Conservation (phyloP, 1,140 invertebrate species). For the Pseudomyrmex sp. region DNA sequence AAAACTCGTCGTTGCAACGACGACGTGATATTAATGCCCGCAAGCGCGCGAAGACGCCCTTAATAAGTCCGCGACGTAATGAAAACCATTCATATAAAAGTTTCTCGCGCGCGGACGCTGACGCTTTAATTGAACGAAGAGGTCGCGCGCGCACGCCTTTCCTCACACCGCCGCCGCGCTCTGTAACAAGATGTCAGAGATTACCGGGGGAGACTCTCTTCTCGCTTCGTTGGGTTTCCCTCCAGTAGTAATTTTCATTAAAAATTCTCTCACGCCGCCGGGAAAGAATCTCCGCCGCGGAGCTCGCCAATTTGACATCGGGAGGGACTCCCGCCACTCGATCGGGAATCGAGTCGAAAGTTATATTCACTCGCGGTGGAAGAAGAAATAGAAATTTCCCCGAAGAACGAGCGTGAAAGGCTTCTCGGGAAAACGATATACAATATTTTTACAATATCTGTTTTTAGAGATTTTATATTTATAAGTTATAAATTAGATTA, state of each 20-base stretch:
- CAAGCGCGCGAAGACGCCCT: constrained; percentile 72
- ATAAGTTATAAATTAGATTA: no score
- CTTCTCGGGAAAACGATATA: constrained; percentile 10
- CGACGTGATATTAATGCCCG: constrained; percentile 78
- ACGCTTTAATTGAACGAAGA: constrained; percentile 82
- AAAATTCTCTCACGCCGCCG: constrained; percentile 66
- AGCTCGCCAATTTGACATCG: constrained; percentile 69
- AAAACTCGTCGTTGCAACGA: constrained; percentile 74
- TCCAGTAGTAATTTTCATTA: constrained; percentile 66
- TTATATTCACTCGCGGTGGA: constrained; percentile 31
- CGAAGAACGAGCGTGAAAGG: not conserved
- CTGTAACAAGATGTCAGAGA: constrained; percentile 58
- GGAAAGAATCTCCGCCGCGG: constrained; percentile 55
- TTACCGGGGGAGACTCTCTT: constrained; percentile 34
- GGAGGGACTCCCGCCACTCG: constrained; percentile 60
- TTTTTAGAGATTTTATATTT: not conserved
- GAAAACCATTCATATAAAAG: constrained; percentile 84
- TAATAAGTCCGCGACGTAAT: constrained; percentile 83
- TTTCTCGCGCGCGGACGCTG: constrained; percentile 77
- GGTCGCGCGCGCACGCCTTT: constrained; percentile 19
- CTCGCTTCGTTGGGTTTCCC: constrained; percentile 43
- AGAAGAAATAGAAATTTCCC: constrained; percentile 7
- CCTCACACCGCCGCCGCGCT: constrained; percentile 29
- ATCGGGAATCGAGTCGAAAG: constrained; percentile 60
- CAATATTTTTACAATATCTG: not conserved